Conservation (phyloP, 1,140 invertebrate genomes). For the Orius insidiosus region DNA sequence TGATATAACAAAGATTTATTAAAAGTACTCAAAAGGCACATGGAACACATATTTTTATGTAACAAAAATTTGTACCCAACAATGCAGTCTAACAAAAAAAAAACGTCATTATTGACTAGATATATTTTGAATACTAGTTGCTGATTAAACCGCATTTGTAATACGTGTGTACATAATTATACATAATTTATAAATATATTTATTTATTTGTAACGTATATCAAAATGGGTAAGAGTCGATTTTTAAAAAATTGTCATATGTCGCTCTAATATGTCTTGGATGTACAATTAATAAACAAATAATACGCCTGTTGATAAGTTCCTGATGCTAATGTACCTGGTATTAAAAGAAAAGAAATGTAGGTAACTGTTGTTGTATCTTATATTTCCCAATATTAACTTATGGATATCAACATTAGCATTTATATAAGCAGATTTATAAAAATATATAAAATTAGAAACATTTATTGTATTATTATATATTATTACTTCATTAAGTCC, state of each 20-base stretch:
- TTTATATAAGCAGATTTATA: slow-evolving; percentile 14
- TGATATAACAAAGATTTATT: slow-evolving; percentile 3
- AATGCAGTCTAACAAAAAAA: background rate
- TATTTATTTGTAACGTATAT: slow-evolving; percentile 12
- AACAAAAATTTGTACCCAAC: slow-evolving; percentile 7
- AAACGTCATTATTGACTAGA: slow-evolving; percentile 7
- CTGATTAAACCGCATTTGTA: slow-evolving; percentile 7
- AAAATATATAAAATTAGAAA: slow-evolving; percentile 6
- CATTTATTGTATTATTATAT: slow-evolving; percentile 15
- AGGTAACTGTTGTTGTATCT: slow-evolving; percentile 10
- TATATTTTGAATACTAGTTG: slow-evolving; percentile 11
- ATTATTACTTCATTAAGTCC: slow-evolving; percentile 19
- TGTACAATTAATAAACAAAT: slow-evolving; percentile 4
- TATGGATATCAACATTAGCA: slow-evolving; percentile 14
- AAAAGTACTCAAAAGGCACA: slow-evolving; percentile 6
- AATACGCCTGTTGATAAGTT: slow-evolving; percentile 14
- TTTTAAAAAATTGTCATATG: background rate
- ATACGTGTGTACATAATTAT: slow-evolving; percentile 8
- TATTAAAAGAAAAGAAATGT: slow-evolving; percentile 9
- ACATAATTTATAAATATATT: slow-evolving; percentile 7
- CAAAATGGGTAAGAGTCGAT: slow-evolving; percentile 8
- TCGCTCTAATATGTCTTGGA: background rate
- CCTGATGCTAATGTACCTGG: slow-evolving; percentile 16
- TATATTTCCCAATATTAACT: slow-evolving; percentile 8
- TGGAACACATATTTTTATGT: slow-evolving; percentile 14